Base-by-base conservation (phyloP, 2,888 invertebrate species). In the Lampropteryx suffumata region DNA sequence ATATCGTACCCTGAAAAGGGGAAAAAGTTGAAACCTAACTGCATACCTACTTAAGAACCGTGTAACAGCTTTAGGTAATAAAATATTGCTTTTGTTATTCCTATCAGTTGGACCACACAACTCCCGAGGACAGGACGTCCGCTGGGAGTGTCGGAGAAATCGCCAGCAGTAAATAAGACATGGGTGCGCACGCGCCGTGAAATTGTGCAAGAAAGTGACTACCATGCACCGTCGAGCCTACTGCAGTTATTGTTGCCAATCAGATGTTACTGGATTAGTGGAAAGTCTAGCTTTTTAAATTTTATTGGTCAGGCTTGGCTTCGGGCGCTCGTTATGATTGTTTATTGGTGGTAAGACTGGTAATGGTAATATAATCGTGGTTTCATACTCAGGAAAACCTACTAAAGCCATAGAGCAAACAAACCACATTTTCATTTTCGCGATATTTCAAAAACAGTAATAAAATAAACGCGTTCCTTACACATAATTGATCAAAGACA, bases 141-240 rank as follows among this genome's bases (percentile, higher is more conserved):
- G 72, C 35, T 70, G 77, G 79, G 77, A 76, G 74, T 72, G 68
- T 49, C 57, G 62, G 83, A 71, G 84, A 85, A 83, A 85, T 81
- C 82, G 52, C 57, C 59, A 60, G 57, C 59, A 60, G 57, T 70
- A 73, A 81, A 79, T 81, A 73, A 78, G 64, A 74, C 73, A 77
- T 74, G 67, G 75, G 74, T 75, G 81, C 70, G 69, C 82, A 64
- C 52, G 64, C 73, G 75, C 81, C 86, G 84, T 87, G 82, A 83
- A 82, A 82, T 87, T 85, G 86, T 77, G 77, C 67, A 86, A 84
- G 87, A 88, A 89, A 88, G 88, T 79, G 79, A 73, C 58, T 63
- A 59, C 51, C 52, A 49, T 62, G 65, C 52, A 45, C 53, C 48
- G 46, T 17, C 47, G 43, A 47, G 52, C 46, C 51, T 42, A 33